Conservation (phyloP, 2,888 invertebrate genomes). For the Cephus spinipes region DNA sequence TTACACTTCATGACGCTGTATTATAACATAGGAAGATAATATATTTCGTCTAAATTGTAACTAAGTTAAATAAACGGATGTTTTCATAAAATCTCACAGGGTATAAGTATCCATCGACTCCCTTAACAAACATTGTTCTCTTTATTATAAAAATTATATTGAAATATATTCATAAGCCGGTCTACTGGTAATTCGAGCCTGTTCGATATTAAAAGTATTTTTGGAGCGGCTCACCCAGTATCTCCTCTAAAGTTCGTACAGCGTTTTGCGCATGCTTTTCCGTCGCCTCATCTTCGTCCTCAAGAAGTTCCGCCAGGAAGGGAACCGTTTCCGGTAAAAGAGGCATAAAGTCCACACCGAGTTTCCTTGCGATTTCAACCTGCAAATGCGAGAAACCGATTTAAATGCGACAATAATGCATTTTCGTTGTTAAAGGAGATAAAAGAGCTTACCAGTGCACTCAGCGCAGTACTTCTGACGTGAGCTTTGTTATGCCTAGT, state of each 20-base stretch:
- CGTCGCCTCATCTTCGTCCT: constrained; percentile 87
- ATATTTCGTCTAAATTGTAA: constrained; percentile 57
- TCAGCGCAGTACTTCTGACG: constrained; percentile 69
- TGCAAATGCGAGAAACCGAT: constrained; percentile 17
- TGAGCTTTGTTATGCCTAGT: constrained; percentile 81
- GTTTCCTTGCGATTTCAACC: constrained; percentile 82
- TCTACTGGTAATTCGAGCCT: not conserved
- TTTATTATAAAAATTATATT: not conserved
- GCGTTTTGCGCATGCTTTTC: constrained; percentile 84
- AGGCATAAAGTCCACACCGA: constrained; percentile 90
- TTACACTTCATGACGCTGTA: constrained; percentile 36
- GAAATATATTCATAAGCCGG: not conserved
- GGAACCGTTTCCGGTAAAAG: constrained; percentile 94
- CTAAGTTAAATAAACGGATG: constrained; percentile 57
- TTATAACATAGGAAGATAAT: constrained; percentile 52
- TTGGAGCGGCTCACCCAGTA: constrained; percentile 90
- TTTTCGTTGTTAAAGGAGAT: not conserved
- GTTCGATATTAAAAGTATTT: constrained; percentile 79
- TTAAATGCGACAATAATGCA: not conserved
- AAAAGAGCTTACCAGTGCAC: constrained; percentile 46
- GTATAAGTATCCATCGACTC: not conserved
- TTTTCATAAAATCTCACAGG: constrained; percentile 35
- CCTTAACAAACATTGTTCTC: not conserved
- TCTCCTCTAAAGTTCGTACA: constrained; percentile 85
- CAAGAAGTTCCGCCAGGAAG: constrained; percentile 91